phyloP scores from a whole-genome alignment of 2,888 invertebrate species.

The Stenoptilia bipunctidactyla region DNA sequence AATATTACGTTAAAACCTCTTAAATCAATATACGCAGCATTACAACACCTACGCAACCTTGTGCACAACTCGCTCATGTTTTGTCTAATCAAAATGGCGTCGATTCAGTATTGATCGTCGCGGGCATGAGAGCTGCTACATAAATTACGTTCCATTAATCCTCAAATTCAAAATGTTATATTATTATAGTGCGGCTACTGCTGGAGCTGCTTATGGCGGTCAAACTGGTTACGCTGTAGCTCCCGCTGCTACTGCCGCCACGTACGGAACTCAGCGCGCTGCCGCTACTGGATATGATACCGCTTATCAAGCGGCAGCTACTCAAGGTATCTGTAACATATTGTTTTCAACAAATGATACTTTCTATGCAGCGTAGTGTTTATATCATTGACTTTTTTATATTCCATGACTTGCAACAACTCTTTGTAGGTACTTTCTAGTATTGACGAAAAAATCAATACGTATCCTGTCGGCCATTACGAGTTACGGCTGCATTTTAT shows the following conservation, averaged over 20 bases:
- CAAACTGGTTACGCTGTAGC: slow-evolving; percentile 89
- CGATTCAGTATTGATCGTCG: slow-evolving; percentile 50
- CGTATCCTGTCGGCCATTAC: slow-evolving; percentile 1
- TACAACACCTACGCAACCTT: slow-evolving; percentile 19
- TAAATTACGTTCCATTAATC: slow-evolving; percentile 13
- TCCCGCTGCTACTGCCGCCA: slow-evolving; percentile 84
- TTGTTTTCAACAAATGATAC: too few species aligned
- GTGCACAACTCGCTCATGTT: slow-evolving; percentile 33
- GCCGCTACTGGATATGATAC: slow-evolving; percentile 86
- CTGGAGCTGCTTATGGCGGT: slow-evolving; percentile 86
- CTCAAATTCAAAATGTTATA: slow-evolving; percentile 16
- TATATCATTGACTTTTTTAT: too few species aligned
- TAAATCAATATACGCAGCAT: slow-evolving; percentile 3
- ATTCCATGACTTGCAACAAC: too few species aligned
- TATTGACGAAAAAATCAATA: slow-evolving; percentile 1
- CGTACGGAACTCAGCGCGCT: slow-evolving; percentile 86
- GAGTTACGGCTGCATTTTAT: slow-evolving; percentile 8
- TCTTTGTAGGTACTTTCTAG: too few species aligned
- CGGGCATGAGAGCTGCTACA: slow-evolving; percentile 16
- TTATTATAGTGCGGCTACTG: slow-evolving; percentile 75
- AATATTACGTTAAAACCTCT: too few species aligned
- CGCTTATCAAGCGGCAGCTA: slow-evolving; percentile 86
- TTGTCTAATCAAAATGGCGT: slow-evolving; percentile 64
- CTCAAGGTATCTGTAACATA: slow-evolving; percentile 73
- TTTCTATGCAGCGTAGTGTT: too few species aligned